A percentile compares a stretch with the other conserved stretches of the same genome.
Evolutionary conservation across 2,888 invertebrate species (phyloP).

Genomic region (Macrosoma leucophasiata): DNA sequence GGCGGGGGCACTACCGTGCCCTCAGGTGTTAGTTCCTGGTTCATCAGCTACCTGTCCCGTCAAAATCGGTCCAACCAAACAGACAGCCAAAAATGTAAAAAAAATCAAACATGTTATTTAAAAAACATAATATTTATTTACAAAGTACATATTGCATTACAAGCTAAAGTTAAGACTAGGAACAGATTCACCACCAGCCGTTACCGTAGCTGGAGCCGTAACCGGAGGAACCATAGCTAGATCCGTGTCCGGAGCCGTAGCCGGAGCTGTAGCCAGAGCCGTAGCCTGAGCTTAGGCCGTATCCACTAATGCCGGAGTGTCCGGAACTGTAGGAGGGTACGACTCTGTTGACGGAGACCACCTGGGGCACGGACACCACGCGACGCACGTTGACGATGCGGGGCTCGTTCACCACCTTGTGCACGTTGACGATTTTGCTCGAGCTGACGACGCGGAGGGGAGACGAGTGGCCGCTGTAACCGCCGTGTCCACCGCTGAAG

Average conservation of each 20-base stretch:
- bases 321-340: slow-evolving; percentile 31
- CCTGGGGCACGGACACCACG: slow-evolving; percentile 43
- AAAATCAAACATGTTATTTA: too few species aligned
- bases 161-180: too few species aligned
- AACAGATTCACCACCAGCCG: slow-evolving; percentile 28
- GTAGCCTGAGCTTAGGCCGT: slow-evolving; percentile 8
- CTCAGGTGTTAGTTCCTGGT: too few species aligned
- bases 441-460: slow-evolving; percentile 34
- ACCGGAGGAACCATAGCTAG: too few species aligned
- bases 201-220: slow-evolving; percentile 2
- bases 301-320: slow-evolving; percentile 11
- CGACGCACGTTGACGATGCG: slow-evolving; percentile 41
- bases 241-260: slow-evolving; percentile 9
- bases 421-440: slow-evolving; percentile 41
- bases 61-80: too few species aligned
- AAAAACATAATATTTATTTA: too few species aligned
- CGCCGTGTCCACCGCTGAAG: slow-evolving; percentile 2
- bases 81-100: too few species aligned
- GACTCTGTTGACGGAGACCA: slow-evolving; percentile 46
- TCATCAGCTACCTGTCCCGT: too few species aligned
- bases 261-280: slow-evolving; percentile 17
- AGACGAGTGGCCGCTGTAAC: not conserved
- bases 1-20: too few species aligned
- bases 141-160: too few species aligned
- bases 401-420: slow-evolving; percentile 36